phyloP scores from a whole-genome alignment of 2,797 vertebrate genomes.

The Phoxinus dragarum region DNA sequence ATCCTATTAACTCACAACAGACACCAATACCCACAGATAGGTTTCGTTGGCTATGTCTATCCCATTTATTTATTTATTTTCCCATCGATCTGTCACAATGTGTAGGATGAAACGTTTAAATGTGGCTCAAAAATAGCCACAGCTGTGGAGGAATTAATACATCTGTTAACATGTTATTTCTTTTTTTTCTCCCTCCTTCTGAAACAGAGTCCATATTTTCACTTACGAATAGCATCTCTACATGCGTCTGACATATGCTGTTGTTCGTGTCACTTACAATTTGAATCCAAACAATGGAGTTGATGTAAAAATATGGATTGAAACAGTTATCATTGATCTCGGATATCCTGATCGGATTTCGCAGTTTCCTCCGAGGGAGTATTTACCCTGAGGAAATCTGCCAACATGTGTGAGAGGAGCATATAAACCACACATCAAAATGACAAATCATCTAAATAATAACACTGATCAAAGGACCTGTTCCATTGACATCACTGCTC shows the following conservation, averaged over 20 bases:
- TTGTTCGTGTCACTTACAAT: slow-evolving; percentile 7
- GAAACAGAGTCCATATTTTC: not conserved
- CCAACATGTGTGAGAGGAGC: slow-evolving; percentile 36
- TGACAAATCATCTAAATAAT: slow-evolving; percentile 44
- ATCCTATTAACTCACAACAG: slow-evolving; percentile 68
- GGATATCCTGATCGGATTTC: not conserved
- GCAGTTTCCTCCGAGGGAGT: not conserved
- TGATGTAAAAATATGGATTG: slow-evolving; percentile 8
- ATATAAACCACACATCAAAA: slow-evolving; percentile 49
- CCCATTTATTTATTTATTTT: slow-evolving; percentile 63
- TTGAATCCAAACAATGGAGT: not conserved
- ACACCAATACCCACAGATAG: slow-evolving; percentile 65
- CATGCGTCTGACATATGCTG: not conserved
- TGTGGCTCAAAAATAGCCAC: slow-evolving; percentile 47
- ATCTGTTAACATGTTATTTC: slow-evolving; percentile 38
- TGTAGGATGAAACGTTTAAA: slow-evolving; percentile 56
- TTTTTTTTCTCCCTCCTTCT: slow-evolving; percentile 14
- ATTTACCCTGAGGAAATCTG: slow-evolving; percentile 27
- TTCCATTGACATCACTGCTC: slow-evolving; percentile 27
- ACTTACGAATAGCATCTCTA: not conserved
- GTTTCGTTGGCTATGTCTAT: slow-evolving; percentile 61
- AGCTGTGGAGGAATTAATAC: slow-evolving; percentile 50
- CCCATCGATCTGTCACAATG: slow-evolving; percentile 60
- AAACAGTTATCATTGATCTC: slow-evolving; percentile 25
- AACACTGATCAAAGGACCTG: slow-evolving; percentile 44